These are phyloP conservation scores for Ailurus styani DNA, from an alignment of 2,113 vertebrate species.

Conservation along the genomic window DNA sequence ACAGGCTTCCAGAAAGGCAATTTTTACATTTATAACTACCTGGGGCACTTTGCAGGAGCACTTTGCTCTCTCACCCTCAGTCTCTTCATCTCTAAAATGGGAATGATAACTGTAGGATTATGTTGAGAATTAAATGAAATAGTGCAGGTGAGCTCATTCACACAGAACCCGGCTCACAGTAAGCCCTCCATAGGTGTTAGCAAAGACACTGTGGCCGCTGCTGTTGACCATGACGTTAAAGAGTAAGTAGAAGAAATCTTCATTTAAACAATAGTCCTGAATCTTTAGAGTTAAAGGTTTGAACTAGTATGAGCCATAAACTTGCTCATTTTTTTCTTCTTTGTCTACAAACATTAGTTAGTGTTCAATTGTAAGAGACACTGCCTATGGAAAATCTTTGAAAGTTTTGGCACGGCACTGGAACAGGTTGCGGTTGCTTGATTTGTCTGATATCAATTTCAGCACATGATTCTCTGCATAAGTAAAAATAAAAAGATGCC, in stretches of 20 bases:
- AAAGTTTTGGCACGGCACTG: neutral
- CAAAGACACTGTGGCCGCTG: fast-evolving
- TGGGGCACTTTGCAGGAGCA: neutral
- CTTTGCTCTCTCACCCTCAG: neutral
- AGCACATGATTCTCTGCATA: neutral
- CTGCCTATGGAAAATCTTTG: neutral
- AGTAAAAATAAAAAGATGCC: neutral
- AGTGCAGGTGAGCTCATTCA: neutral
- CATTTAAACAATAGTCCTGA: neutral
- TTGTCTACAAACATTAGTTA: neutral
- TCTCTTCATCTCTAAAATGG: neutral
- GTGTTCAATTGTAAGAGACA: neutral
- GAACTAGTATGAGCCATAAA: neutral
- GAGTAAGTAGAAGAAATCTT: neutral
- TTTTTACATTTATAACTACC: neutral
- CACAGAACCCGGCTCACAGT: neutral
- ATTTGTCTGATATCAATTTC: neutral
- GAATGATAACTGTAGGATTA: neutral
- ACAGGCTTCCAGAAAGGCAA: neutral
- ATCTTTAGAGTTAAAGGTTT: neutral
- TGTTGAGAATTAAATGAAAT: neutral
- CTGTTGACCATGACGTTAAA: fast-evolving
- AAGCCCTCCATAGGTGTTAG: neutral
- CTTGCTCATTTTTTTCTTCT: neutral
- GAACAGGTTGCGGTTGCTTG: neutral